Conservation (phyloP, 2,113 vertebrate genomes). For the Otolemur garnettii region DNA sequence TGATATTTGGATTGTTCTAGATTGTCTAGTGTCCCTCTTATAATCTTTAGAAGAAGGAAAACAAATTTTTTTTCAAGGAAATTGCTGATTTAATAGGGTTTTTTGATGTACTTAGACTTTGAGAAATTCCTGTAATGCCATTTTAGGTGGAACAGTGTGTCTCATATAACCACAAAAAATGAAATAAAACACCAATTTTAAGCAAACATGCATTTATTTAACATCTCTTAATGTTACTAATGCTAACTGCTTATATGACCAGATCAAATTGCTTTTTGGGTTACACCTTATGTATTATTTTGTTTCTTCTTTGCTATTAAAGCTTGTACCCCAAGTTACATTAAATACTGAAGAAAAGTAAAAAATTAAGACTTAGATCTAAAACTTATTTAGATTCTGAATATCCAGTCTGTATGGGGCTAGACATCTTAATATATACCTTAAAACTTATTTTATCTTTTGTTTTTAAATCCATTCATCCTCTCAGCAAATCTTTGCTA, state of each 20-base stretch:
- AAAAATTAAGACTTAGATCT: not conserved
- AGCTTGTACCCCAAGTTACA: not conserved
- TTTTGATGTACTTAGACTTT: not conserved
- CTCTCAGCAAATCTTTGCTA: not conserved
- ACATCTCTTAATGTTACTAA: not conserved
- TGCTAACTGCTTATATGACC: not conserved
- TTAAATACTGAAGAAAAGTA: not conserved
- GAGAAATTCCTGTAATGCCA: not conserved
- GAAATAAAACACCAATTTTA: constrained; percentile 44
- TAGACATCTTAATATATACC: not conserved
- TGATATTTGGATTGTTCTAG: not conserved
- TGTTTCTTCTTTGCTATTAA: not conserved
- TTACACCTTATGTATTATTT: not conserved
- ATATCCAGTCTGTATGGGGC: not conserved
- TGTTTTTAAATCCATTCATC: not conserved
- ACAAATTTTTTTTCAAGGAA: not conserved
- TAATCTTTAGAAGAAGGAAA: not conserved
- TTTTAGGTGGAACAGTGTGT: not conserved
- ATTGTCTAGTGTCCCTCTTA: not conserved
- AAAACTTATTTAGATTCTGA: constrained; percentile 43
- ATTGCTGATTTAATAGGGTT: not conserved
- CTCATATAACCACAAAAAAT: not conserved
- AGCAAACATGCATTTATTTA: not conserved
- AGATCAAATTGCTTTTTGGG: not conserved
- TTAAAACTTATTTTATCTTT: not conserved